Conservation (phyloP, 2,797 vertebrate genomes). For the Babyrousa celebensis region DNA sequence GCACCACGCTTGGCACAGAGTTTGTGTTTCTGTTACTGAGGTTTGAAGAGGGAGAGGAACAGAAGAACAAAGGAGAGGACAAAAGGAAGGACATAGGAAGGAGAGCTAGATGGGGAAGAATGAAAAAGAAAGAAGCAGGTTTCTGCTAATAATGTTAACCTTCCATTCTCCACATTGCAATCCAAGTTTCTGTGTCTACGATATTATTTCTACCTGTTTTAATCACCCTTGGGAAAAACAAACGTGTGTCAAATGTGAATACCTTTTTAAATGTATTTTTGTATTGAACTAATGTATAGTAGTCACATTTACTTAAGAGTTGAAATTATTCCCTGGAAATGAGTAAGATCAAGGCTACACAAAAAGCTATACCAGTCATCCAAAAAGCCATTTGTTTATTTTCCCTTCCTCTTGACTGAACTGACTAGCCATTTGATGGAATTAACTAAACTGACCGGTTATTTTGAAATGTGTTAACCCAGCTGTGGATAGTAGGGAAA, state of each 20-base stretch:
- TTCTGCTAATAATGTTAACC: constrained; percentile 37
- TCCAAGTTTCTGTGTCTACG: neutral
- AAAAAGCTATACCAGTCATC: constrained; percentile 55
- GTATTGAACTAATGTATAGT: neutral
- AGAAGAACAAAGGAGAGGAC: neutral
- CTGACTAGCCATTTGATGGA: constrained; percentile 57
- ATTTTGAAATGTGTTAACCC: constrained; percentile 80
- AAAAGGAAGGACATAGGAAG: neutral
- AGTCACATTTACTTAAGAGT: constrained; percentile 65
- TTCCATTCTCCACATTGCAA: neutral
- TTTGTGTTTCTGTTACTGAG: neutral
- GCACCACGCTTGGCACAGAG: neutral
- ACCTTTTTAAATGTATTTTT: constrained; percentile 17
- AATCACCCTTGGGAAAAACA: constrained; percentile 31
- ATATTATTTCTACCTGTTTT: neutral
- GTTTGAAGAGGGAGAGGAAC: neutral
- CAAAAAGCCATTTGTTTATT: constrained; percentile 72
- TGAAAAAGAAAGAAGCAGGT: neutral
- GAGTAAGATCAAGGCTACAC: constrained; percentile 41
- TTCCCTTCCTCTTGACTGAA: constrained; percentile 53
- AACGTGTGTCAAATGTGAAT: neutral
- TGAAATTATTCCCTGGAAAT: constrained; percentile 75
- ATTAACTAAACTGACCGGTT: constrained; percentile 79
- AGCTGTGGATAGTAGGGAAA: constrained; percentile 56
- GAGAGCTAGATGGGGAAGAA: neutral